These are phyloP conservation scores for Irena cyanogastra DNA, from an alignment of 2,113 vertebrate genomes.

Conservation along the genomic window DNA sequence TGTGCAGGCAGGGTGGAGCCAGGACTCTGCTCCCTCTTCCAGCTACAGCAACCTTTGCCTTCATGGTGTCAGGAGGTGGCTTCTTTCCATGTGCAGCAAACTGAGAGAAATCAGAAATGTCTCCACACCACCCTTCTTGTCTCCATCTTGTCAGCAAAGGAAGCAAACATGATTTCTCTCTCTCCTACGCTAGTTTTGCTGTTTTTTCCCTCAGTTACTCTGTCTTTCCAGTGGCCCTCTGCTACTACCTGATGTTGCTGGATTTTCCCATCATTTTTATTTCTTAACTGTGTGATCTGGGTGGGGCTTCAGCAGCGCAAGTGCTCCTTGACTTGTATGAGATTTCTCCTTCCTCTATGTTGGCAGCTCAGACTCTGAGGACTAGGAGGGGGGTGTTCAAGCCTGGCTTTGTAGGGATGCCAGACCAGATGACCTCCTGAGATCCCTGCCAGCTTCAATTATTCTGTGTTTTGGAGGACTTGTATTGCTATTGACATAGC, in stretches of 20 bases:
- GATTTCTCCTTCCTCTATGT: not conserved
- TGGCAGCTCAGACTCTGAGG: not conserved
- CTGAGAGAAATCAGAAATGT: not conserved
- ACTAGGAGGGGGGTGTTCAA: not conserved
- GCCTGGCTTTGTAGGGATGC: not conserved
- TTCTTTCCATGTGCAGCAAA: not conserved
- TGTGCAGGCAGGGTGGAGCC: not conserved
- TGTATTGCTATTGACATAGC: not conserved
- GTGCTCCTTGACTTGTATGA: not conserved
- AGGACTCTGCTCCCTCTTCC: not conserved
- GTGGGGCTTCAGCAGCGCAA: not conserved
- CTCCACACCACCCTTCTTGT: not conserved
- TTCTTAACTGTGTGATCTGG: not conserved
- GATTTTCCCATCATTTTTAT: not conserved
- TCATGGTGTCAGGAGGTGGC: not conserved
- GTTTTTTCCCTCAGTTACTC: not conserved
- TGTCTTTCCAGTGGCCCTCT: not conserved
- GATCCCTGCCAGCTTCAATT: not conserved
- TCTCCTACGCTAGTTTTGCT: not conserved
- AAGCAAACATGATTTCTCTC: not conserved
- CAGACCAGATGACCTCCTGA: not conserved
- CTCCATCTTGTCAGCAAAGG: not conserved
- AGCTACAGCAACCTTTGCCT: not conserved
- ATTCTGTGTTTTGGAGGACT: not conserved
- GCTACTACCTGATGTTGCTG: not conserved